Evolutionary conservation across 2,888 invertebrate species (phyloP).

Genomic region (Drosophila meridionalis): DNA sequence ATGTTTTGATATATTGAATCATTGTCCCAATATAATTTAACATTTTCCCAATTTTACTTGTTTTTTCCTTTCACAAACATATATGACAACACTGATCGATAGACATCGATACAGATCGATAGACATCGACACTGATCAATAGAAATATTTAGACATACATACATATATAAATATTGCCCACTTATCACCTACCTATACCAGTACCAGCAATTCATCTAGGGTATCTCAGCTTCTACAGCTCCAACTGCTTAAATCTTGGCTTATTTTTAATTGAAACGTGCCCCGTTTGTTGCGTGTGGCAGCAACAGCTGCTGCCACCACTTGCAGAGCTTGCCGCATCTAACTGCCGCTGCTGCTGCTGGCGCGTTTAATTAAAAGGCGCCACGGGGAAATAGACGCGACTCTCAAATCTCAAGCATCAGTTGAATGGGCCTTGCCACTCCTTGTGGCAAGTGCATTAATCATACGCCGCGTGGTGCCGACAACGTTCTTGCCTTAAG

Average conservation of each 20-base stretch:
- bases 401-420: slow-evolving; percentile 58
- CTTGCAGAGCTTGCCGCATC: slow-evolving; percentile 44
- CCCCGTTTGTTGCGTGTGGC: slow-evolving; percentile 84
- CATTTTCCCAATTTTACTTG: no score
- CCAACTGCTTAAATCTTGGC: not conserved
- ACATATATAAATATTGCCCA: not conserved
- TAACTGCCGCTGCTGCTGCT: slow-evolving; percentile 7
- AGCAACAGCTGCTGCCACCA: slow-evolving; percentile 81
- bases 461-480: slow-evolving; percentile 59
- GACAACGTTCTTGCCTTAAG: not conserved
- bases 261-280: slow-evolving; percentile 79
- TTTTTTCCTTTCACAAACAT: no score
- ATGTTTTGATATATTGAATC: no score
- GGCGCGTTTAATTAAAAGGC: slow-evolving; percentile 70
- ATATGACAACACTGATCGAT: no score
- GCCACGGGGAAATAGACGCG: slow-evolving; percentile 46
- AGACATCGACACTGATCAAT: no score
- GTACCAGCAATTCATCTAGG: not conserved
- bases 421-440: slow-evolving; percentile 44
- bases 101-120: no score
- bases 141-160: no score
- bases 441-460: slow-evolving; percentile 54
- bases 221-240: slow-evolving; percentile 2
- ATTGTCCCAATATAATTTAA: no score
- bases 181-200: not conserved